Base-by-base conservation (phyloP, 2,797 vertebrate genomes). In the Pelobates cultripes region DNA sequence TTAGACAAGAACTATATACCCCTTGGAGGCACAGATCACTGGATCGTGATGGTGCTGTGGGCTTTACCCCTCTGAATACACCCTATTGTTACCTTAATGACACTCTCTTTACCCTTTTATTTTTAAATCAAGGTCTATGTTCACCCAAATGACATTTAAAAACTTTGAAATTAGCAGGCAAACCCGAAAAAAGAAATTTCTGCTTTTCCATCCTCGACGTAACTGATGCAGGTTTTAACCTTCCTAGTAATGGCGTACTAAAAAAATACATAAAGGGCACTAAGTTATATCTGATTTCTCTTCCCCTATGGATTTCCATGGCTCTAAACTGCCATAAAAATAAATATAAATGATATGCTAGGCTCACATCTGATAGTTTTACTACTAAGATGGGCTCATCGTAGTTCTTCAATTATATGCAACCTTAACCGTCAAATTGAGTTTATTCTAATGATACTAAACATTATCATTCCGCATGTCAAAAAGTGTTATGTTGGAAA, bases 181-280 rank as follows among this genome's bases (percentile, higher is more conserved):
- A 57, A 57, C 55, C 55, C 13, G 14, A 3, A 57, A 57, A 57
- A 57, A 57, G 47, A 68, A 43, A 9, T 69, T 70, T 67, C 47
- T 70, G 43, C 63, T 80, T 76, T 28, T 40, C 79, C 47, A 51
- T 70, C 70, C 66, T 57, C 66, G 9, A 81, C 12, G 63, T 75
- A 71, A 70, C 57, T 9, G 68, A 61, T 71, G 41, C 80, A 41
- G 74, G 60, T 43, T 82, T 82, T 76, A 81, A 82, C 80, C 80
- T 82, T 82, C 73, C 63, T 51, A 66, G 60, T 82, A 82, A 82
- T 51, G 74, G 63, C 74, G 66, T 61, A 64, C 64, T 82, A 82
- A 76, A 81, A 60, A 82, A 76, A 81, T 76, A 76, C 73, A 81
- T 81, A 70, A 81, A 81, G 79, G 79, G 70, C 73, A 81, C 64